Evolutionary conservation across 2,113 vertebrate species (phyloP).

Genomic region (Indicator maculatus): DNA sequence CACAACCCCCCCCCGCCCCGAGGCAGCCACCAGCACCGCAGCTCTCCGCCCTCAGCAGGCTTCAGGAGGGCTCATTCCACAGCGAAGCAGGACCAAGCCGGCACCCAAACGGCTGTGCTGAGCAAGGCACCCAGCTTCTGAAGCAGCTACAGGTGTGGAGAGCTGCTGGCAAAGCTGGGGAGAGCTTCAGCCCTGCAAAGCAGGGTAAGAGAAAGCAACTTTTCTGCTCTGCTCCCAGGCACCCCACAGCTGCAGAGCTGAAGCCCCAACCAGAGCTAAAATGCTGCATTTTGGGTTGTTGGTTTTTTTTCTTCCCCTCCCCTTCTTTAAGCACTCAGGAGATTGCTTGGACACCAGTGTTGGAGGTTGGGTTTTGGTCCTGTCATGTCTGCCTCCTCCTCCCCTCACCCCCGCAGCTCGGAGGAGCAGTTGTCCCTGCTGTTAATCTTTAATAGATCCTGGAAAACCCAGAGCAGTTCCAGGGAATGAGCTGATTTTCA

Average conservation of each 20-base stretch:
- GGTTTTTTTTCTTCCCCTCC: too few relatives aligned
- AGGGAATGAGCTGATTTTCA: not conserved
- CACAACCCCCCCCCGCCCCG: too few relatives aligned
- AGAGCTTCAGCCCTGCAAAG: not conserved
- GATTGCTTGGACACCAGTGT: not conserved
- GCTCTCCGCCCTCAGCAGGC: not conserved
- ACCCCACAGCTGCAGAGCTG: not conserved
- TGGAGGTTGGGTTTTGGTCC: not conserved
- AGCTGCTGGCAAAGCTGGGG: not conserved
- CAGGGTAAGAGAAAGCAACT: not conserved
- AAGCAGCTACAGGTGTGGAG: not conserved
- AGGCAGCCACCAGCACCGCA: not conserved
- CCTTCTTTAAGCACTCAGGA: not conserved
- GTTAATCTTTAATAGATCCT: conserved; percentile 50
- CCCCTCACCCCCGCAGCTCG: not conserved
- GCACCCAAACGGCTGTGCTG: not conserved
- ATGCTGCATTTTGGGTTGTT: not conserved
- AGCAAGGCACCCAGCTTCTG: not conserved
- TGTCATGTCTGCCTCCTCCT: not conserved
- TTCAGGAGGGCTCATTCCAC: not conserved
- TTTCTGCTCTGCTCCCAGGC: not conserved
- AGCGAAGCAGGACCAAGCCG: not conserved
- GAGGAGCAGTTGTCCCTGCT: not conserved
- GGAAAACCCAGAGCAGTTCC: not conserved
- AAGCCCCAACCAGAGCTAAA: not conserved